Evolutionary conservation across 1,140 invertebrate species (phyloP).

Genomic region (Tetranychus urticae): DNA sequence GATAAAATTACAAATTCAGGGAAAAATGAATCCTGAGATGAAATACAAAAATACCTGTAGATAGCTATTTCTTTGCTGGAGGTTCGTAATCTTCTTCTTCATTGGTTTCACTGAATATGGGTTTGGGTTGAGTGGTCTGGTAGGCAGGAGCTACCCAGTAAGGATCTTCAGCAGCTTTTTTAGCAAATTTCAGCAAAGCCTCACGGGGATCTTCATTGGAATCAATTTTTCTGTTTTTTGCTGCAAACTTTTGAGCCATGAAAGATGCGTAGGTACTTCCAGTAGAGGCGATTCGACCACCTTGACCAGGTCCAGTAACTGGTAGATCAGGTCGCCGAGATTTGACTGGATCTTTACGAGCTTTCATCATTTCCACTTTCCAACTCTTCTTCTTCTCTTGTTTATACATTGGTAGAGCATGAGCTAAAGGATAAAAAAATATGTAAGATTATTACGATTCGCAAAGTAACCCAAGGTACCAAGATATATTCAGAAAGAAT

Average conservation of each 20-base stretch:
- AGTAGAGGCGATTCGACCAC: slow-evolving; percentile 75
- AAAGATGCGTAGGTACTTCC: slow-evolving; percentile 91
- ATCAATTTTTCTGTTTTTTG: slow-evolving; percentile 55
- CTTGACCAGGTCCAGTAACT: slow-evolving; percentile 47
- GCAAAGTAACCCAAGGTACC: neutral
- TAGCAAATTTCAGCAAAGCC: slow-evolving; percentile 86
- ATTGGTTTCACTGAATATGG: slow-evolving; percentile 17
- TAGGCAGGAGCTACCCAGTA: slow-evolving; percentile 87
- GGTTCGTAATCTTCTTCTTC: slow-evolving; percentile 1
- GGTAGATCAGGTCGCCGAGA: slow-evolving; percentile 82
- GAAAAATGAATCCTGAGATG: too few species aligned
- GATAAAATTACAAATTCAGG: neutral
- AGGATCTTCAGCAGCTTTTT: slow-evolving; percentile 87
- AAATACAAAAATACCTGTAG: neutral
- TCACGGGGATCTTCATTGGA: slow-evolving; percentile 90
- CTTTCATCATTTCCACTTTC: slow-evolving; percentile 73
- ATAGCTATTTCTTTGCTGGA: neutral
- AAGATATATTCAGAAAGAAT: neutral
- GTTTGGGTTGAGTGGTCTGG: slow-evolving; percentile 28
- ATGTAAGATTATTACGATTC: slow-evolving; percentile 7
- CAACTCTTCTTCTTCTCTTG: slow-evolving; percentile 71
- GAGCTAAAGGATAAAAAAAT: slow-evolving; percentile 27
- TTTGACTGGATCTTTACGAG: slow-evolving; percentile 68
- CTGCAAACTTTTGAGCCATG: slow-evolving; percentile 78
- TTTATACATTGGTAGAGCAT: slow-evolving; percentile 81